Evolutionary conservation across 2,797 vertebrate species (phyloP).

Genomic region (Sciurus vulgaris): DNA sequence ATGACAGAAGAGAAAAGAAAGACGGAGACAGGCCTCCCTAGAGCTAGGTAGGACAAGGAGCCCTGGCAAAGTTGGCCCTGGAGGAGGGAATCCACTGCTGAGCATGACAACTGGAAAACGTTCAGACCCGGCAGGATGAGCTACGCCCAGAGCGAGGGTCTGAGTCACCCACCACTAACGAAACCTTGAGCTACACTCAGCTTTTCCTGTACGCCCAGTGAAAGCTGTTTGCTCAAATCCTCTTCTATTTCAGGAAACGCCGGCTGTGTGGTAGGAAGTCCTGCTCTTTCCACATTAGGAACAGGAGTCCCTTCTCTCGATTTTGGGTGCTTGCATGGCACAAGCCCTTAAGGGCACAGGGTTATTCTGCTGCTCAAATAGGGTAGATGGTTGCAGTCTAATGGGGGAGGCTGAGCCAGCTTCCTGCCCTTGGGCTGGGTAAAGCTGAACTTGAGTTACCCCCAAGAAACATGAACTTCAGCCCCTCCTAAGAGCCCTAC

Average conservation of each 20-base stretch:
- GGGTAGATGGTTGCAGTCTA: too few species aligned
- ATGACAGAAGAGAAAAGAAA: conserved; percentile 55
- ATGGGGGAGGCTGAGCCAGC: not conserved
- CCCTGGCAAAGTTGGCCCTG: not conserved
- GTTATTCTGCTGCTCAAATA: not conserved
- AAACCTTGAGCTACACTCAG: not conserved
- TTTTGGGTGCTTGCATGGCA: not conserved
- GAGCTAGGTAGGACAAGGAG: not conserved
- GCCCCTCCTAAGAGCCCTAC: not conserved
- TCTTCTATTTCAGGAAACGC: conserved; percentile 76
- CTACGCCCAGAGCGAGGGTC: not conserved
- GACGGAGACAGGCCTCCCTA: not conserved
- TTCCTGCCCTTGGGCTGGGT: not conserved
- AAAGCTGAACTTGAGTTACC: not conserved
- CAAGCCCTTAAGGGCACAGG: not conserved
- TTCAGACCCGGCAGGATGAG: not conserved
- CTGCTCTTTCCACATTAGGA: conserved; percentile 51
- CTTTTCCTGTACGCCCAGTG: conserved; percentile 63
- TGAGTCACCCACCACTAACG: conserved; percentile 64
- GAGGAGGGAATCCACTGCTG: not conserved
- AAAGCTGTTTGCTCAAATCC: conserved; percentile 71
- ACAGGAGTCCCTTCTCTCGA: conserved; percentile 59
- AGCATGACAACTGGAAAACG: not conserved
- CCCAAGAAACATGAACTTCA: not conserved
- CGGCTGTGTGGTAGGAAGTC: conserved; percentile 70